A percentile compares a stretch with the other conserved stretches of the same genome.
Evolutionary conservation across 2,888 invertebrate species (phyloP).

Genomic region (Latrodectus hesperus): DNA sequence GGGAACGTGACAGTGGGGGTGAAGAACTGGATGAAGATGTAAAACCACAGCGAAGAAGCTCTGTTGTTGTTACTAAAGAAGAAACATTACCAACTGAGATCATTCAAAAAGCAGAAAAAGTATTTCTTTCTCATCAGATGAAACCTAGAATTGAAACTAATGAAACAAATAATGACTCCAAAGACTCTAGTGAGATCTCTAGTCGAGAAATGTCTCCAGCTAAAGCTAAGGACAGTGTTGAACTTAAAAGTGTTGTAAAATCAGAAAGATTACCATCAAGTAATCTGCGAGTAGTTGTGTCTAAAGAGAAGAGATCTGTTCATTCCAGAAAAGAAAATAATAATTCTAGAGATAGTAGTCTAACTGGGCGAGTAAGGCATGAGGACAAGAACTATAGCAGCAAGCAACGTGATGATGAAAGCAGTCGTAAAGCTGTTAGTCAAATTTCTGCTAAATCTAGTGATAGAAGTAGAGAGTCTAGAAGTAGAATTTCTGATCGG

Average conservation of each 20-base stretch:
- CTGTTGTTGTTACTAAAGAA: conserved; percentile 71
- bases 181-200: conserved; percentile 41
- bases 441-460: conserved; percentile 6
- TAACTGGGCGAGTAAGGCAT: conserved; percentile 16
- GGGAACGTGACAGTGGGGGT: conserved; percentile 82
- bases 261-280: conserved; percentile 33
- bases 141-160: conserved; percentile 79
- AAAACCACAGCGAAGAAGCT: conserved; percentile 32
- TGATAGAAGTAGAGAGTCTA: conserved; percentile 17
- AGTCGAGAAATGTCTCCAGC: conserved; percentile 16
- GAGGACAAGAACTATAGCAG: conserved; percentile 13
- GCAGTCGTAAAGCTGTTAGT: conserved; percentile 5
- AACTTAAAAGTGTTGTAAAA: conserved; percentile 54
- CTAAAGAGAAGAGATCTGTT: conserved; percentile 66
- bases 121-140: conserved; percentile 90
- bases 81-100: conserved; percentile 87
- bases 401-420: conserved; percentile 19
- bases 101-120: conserved; percentile 91
- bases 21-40: conserved; percentile 75
- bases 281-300: conserved; percentile 55
- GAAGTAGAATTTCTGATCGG: conserved; percentile 19
- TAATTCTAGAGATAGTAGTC: neutral
- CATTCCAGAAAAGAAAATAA: conserved; percentile 50
- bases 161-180: conserved; percentile 27
- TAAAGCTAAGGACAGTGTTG: conserved; percentile 43